Evolutionary conservation across 2,113 vertebrate species (phyloP), one percentile per base, ranked within the genome.

Genomic region (Aphyosemion australe): DNA sequence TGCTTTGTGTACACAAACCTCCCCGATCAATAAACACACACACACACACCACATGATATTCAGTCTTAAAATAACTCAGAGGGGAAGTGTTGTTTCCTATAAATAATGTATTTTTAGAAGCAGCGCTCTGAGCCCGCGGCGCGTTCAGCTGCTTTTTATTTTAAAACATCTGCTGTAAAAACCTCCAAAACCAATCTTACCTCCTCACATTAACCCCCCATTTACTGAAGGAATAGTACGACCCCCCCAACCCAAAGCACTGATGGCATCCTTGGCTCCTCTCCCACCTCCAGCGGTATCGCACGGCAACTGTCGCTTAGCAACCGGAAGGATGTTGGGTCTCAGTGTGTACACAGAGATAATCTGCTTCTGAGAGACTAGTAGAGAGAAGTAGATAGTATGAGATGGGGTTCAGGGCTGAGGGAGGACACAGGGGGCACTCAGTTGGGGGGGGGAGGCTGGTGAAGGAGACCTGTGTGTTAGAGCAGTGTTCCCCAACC

Each of bases 271-370:
- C 43, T 43, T 72, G 65, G 82, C 68, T 65, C 70, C 65, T 63
- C 82, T 86, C 63, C 51, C 90, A 79, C 72, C 79, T 79, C 83
- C 88, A 88, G 89, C 86, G 67, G 91, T 92, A 91, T 89, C 92
- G 26, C 91, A 69, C 72, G 5, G 95, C 91, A 94, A 93, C 93
- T 12, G 92, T 96, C 80, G 91, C 95, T 85, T 94, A 89, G 95
- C 94, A 96, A 96, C 94, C 69, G 41, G 69, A 76, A 80, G 61
- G 84, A 88, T 84, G 85, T 87, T 87, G 86, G 85, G 76, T 52
- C 80, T 18, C 1, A 1, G 60, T 78, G 78, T 82, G 78, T 71
- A 67, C 75, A 77, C 54, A 51, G 75, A 71, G 79, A 80, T 66
- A 54, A 75, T 77, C 72, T 76, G 82, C 78, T 87, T 83, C 77